These are phyloP conservation scores for Tetragnatha versicolor DNA, from an alignment of 1,140 invertebrate genomes.

Conservation along the genomic window DNA sequence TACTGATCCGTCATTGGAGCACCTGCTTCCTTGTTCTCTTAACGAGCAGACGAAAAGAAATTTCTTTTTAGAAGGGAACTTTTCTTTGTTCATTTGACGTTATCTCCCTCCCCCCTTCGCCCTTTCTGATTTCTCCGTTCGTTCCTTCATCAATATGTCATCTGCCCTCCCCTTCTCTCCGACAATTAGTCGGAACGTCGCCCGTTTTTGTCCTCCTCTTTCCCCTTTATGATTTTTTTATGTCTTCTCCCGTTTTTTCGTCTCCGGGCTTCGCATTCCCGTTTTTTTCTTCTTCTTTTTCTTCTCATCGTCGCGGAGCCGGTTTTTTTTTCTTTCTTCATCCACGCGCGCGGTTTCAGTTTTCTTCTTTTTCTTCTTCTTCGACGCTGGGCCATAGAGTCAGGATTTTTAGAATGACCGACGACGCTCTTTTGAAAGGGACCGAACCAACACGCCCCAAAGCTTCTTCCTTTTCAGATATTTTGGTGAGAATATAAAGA, in stretches of 20 bases:
- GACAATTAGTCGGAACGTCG: slow-evolving; percentile 44
- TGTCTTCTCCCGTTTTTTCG: neutral
- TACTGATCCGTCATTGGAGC: slow-evolving; percentile 1
- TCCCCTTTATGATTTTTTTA: no score
- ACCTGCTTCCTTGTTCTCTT: slow-evolving; percentile 28
- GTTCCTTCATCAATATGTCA: slow-evolving; percentile 50
- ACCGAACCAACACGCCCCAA: no score
- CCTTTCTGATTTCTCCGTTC: slow-evolving; percentile 22
- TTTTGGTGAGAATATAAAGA: no score
- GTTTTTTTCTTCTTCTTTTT: neutral
- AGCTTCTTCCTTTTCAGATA: no score
- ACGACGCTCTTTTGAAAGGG: no score
- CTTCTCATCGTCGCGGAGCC: neutral
- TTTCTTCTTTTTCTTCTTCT: slow-evolving; percentile 2
- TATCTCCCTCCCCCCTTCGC: slow-evolving; percentile 29
- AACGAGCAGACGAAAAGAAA: slow-evolving; percentile 36
- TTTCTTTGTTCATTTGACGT: slow-evolving; percentile 45
- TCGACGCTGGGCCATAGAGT: no score
- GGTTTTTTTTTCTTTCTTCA: neutral
- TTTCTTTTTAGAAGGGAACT: neutral
- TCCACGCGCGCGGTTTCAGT: neutral
- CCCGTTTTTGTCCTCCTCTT: slow-evolving; percentile 1
- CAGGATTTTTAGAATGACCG: no score
- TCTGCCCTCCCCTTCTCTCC: slow-evolving; percentile 7
- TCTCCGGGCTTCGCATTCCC: neutral